A percentile compares a stretch with the other conserved stretches of the same genome.
Evolutionary conservation across 1,140 invertebrate genomes (phyloP).

Genomic region (Drosophila novamexicana): DNA sequence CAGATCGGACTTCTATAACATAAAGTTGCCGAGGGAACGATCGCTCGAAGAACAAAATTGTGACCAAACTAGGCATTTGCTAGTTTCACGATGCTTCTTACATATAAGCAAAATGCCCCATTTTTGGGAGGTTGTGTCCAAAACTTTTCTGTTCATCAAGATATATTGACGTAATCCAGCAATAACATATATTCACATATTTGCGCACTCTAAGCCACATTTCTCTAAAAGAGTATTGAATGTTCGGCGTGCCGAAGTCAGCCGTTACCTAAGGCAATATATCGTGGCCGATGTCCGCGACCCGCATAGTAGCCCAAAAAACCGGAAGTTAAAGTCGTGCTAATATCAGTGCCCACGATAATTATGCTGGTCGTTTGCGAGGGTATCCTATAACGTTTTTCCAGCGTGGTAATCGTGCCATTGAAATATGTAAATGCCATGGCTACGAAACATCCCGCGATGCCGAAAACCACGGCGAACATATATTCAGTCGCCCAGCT

Average conservation of each 20-base stretch:
- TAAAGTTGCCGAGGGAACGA: too few species aligned
- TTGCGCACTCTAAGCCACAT: too few species aligned
- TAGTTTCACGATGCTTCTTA: too few species aligned
- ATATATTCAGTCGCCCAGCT: slow-evolving; percentile 87
- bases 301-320: slow-evolving; percentile 72
- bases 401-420: slow-evolving; percentile 91
- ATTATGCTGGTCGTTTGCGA: slow-evolving; percentile 90
- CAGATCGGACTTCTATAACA: too few species aligned
- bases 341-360: slow-evolving; percentile 87
- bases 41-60: too few species aligned
- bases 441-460: slow-evolving; percentile 89
- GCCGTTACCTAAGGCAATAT: slow-evolving; percentile 63
- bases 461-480: slow-evolving; percentile 89
- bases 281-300: slow-evolving; percentile 67
- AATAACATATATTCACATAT: too few species aligned
- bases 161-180: too few species aligned
- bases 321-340: slow-evolving; percentile 55
- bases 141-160: too few species aligned
- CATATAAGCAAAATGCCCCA: too few species aligned
- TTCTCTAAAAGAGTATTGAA: not conserved
- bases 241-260: too few species aligned
- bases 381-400: slow-evolving; percentile 92
- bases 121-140: too few species aligned
- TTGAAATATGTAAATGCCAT: slow-evolving; percentile 91
- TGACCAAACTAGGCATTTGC: too few species aligned